phyloP scores from a whole-genome alignment of 2,797 vertebrate genomes.

The Austrolebias charrua region DNA sequence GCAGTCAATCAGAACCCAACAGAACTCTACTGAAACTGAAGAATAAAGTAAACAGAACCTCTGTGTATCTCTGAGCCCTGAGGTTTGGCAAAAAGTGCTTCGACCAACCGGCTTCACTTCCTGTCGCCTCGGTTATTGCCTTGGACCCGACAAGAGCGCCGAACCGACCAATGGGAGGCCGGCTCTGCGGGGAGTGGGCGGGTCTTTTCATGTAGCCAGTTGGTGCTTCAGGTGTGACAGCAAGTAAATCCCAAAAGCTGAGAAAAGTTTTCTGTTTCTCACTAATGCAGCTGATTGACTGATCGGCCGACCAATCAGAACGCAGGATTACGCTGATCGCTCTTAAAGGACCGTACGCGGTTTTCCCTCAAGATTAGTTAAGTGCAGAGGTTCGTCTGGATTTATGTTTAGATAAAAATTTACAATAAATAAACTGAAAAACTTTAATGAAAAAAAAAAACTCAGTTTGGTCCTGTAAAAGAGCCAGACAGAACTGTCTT shows the following conservation, averaged over 20 bases:
- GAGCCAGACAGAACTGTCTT: neutral
- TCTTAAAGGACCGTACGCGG: slow-evolving; percentile 20
- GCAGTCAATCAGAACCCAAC: slow-evolving; percentile 51
- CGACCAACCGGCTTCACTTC: slow-evolving; percentile 39
- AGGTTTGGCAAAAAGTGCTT: slow-evolving; percentile 74
- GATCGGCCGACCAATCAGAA: slow-evolving; percentile 3
- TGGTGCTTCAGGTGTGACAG: slow-evolving; percentile 28
- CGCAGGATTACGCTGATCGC: neutral
- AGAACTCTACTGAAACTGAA: slow-evolving; percentile 32
- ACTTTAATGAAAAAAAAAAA: neutral
- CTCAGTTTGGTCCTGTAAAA: slow-evolving; percentile 20
- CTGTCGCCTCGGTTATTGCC: slow-evolving; percentile 43
- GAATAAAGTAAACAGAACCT: slow-evolving; percentile 65
- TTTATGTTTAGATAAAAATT: neutral
- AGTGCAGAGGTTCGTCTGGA: too few relatives aligned
- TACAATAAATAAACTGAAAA: too few relatives aligned
- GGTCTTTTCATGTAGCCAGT: slow-evolving; percentile 24
- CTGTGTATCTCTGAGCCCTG: slow-evolving; percentile 65
- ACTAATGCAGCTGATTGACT: slow-evolving; percentile 17
- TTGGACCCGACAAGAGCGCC: neutral
- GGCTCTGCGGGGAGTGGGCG: slow-evolving; percentile 4
- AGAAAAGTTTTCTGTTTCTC: neutral
- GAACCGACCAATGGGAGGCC: slow-evolving; percentile 24
- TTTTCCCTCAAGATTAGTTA: too few relatives aligned
- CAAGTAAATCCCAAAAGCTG: slow-evolving; percentile 8